A percentile compares a stretch with the other conserved stretches of the same genome.
Conservation (phyloP, 2,888 invertebrate genomes). For the Meiosimyza decipiens region DNA sequence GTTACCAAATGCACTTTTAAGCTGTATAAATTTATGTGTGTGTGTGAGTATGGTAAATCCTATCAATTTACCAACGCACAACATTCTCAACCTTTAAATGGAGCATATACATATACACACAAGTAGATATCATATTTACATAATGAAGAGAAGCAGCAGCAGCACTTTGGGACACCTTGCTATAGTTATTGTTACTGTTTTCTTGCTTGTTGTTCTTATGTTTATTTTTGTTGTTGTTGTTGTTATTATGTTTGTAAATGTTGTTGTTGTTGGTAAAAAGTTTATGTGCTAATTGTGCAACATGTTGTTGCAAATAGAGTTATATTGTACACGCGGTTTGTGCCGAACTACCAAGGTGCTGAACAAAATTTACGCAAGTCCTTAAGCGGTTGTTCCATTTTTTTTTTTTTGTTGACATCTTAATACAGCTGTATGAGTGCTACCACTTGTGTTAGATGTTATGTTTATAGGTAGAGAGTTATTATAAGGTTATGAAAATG, state of each 20-base stretch:
- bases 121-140: slow-evolving; percentile 24
- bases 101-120: neutral
- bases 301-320: slow-evolving; percentile 18
- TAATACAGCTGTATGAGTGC: too few species aligned
- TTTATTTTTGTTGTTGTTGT: too few species aligned
- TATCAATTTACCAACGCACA: neutral
- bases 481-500: too few species aligned
- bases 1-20: neutral
- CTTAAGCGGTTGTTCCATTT: neutral
- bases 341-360: neutral
- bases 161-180: neutral
- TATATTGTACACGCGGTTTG: neutral
- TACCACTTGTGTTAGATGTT: too few species aligned
- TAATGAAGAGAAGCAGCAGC: slow-evolving; percentile 21
- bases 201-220: too few species aligned
- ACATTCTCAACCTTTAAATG: too few species aligned
- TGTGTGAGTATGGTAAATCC: neutral
- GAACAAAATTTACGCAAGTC: slow-evolving; percentile 10
- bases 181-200: neutral
- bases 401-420: too few species aligned
- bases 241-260: too few species aligned
- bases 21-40: neutral
- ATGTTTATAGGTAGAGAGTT: too few species aligned
- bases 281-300: slow-evolving; percentile 18
- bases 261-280: neutral